Evolutionary conservation across 1,140 invertebrate species (phyloP).

Genomic region (Frieseomelitta varia): DNA sequence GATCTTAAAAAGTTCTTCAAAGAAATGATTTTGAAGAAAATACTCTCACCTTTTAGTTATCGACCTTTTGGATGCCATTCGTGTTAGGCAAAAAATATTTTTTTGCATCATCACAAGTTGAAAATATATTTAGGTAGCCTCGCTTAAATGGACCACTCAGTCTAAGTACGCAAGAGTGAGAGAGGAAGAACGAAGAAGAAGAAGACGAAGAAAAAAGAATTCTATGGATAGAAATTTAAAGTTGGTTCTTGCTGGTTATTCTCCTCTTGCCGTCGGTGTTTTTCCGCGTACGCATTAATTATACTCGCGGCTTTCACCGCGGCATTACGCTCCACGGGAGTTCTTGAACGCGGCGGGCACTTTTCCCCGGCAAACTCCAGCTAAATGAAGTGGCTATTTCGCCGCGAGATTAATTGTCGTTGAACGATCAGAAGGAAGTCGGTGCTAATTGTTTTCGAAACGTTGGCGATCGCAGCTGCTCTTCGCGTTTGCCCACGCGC

Average conservation of each 20-base stretch:
- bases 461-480: neutral
- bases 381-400: constrained; percentile 24
- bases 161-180: neutral
- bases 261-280: neutral
- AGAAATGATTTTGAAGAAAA: too few species aligned
- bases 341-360: constrained; percentile 6
- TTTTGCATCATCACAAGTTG: too few species aligned
- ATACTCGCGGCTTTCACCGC: constrained; percentile 28
- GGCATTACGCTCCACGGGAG: constrained; percentile 12
- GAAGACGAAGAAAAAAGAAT: neutral
- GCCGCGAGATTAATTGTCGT: constrained; percentile 30
- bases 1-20: too few species aligned
- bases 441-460: constrained; percentile 21
- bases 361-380: neutral
- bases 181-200: rapidly evolving
- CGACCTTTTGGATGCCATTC: too few species aligned
- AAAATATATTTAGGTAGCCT: too few species aligned
- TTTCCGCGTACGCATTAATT: constrained; percentile 45
- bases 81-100: too few species aligned
- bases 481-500: too few species aligned
- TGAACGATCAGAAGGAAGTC: constrained; percentile 1
- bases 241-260: neutral
- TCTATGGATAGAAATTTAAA: constrained; percentile 17
- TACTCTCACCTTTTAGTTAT: too few species aligned
- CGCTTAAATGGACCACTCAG: too few species aligned